Percentiles rank a stretch among this genome's conserved stretches.
Evolutionary conservation across 2,113 vertebrate genomes (phyloP).

Genomic region (Ia io): DNA sequence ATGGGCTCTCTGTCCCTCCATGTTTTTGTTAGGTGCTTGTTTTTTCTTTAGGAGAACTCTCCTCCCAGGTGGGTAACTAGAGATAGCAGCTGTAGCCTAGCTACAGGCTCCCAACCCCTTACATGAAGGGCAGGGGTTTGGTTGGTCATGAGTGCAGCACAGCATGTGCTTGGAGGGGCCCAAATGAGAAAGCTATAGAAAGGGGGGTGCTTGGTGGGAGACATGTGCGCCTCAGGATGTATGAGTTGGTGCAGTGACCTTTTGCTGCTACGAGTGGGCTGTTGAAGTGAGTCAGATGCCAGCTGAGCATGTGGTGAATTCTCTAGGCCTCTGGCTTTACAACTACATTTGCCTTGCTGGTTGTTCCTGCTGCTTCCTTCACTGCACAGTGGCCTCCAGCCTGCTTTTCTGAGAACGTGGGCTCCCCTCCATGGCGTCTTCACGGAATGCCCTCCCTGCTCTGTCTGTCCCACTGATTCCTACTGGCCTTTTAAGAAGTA

Average conservation of each 20-base stretch:
- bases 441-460: neutral
- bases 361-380: neutral
- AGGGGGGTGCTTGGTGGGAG: neutral
- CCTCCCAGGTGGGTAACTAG: neutral
- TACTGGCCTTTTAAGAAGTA: neutral
- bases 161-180: neutral
- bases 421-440: neutral
- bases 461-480: neutral
- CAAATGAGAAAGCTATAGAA: neutral
- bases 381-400: neutral
- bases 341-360: neutral
- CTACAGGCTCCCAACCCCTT: neutral
- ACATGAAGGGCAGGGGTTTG: neutral
- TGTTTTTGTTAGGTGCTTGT: neutral
- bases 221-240: neutral
- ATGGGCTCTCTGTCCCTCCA: neutral
- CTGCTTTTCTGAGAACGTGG: neutral
- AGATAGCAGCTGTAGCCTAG: neutral
- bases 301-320: neutral
- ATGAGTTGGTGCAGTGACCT: too few species aligned
- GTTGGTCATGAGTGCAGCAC: neutral
- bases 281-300: neutral
- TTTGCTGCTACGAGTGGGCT: neutral
- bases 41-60: neutral
- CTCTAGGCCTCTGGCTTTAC: neutral